Conservation (phyloP, 2,113 vertebrate genomes). For the Sminthopsis crassicaudata region DNA sequence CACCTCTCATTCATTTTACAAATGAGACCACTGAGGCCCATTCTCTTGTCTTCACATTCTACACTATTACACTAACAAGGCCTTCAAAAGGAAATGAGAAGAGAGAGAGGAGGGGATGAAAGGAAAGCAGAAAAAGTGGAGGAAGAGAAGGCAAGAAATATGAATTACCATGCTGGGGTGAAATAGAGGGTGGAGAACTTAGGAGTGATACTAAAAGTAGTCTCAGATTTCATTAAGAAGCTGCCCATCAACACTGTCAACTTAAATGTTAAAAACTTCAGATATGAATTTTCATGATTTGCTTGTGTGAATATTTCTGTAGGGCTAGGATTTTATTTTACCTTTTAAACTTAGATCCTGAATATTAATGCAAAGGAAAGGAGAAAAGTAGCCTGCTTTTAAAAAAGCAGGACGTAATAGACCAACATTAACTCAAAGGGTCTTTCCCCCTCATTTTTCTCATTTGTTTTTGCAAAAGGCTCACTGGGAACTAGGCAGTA, state of each 20-base stretch:
- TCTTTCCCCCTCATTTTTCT: neutral
- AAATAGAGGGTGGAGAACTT: neutral
- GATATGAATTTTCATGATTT: neutral
- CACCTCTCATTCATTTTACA: neutral
- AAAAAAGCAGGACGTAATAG: conserved; percentile 33
- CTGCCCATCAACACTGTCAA: neutral
- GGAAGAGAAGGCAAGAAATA: neutral
- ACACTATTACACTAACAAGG: neutral
- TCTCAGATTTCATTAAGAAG: neutral
- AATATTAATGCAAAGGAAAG: neutral
- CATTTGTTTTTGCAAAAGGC: conserved; percentile 31
- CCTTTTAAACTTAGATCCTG: neutral
- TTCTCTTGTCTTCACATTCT: neutral
- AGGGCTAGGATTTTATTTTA: neutral
- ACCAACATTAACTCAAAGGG: neutral
- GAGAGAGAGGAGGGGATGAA: neutral
- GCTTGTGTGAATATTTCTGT: neutral
- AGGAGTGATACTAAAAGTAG: neutral
- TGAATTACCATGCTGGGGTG: neutral
- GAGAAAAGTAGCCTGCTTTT: neutral
- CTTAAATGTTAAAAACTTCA: neutral
- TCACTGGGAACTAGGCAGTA: conserved; percentile 29
- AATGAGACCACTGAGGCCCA: neutral
- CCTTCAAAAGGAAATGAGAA: neutral
- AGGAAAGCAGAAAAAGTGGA: neutral